Evolutionary conservation across 2,888 invertebrate genomes (phyloP).

Genomic region (Cephus nigrinus): DNA sequence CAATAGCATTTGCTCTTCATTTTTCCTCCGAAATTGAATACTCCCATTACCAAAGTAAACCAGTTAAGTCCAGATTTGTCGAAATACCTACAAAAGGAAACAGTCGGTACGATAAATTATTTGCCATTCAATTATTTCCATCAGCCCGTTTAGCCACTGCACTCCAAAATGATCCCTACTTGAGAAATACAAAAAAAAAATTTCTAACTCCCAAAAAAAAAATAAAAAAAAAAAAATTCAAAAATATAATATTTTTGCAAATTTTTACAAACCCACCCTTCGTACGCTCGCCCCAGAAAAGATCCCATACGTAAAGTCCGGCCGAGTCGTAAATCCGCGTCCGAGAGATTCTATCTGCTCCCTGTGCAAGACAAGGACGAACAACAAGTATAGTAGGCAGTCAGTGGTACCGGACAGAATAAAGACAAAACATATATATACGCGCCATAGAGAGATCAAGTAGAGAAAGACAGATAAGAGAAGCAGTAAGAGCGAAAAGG

Average conservation of each 20-base stretch:
- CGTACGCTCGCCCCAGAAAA: constrained; percentile 8
- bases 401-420: constrained; percentile 14
- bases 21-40: not conserved
- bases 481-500: constrained; percentile 23
- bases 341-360: constrained; percentile 22
- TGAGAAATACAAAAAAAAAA: too few species aligned
- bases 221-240: constrained; percentile 1
- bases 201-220: too few species aligned
- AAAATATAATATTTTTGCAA: too few species aligned
- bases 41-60: not conserved
- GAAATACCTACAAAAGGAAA: not conserved
- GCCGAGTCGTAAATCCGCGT: constrained; percentile 32
- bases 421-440: not conserved
- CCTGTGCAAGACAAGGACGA: constrained; percentile 15
- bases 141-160: not conserved
- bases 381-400: constrained; percentile 19
- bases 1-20: not conserved
- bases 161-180: not conserved
- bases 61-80: not conserved
- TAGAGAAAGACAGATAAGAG: constrained; percentile 21
- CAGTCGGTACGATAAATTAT: not conserved
- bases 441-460: constrained; percentile 17
- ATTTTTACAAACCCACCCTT: too few species aligned
- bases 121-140: not conserved
- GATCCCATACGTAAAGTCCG: constrained; percentile 23